Percentiles rank a stretch among this genome's conserved stretches.
Conservation (phyloP, 2,888 invertebrate species). For the Melinaea marsaeus region DNA sequence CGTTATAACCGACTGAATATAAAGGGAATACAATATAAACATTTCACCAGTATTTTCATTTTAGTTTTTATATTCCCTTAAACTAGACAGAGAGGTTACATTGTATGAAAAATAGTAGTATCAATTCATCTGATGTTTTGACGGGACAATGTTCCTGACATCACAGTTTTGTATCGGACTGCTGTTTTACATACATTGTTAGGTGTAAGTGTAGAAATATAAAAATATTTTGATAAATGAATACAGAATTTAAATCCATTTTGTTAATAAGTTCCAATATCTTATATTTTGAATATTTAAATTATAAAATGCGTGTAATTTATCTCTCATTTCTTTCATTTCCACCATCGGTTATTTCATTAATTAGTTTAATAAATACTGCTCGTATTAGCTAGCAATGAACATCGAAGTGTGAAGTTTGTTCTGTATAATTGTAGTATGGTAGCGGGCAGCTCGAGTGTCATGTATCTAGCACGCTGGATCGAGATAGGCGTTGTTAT, state of each 20-base stretch:
- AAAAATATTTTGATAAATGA: not conserved
- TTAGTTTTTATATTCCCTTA: conserved; percentile 36
- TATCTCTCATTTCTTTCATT: too few species aligned
- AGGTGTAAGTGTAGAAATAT: not conserved
- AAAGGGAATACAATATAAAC: conserved; percentile 2
- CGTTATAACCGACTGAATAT: too few species aligned
- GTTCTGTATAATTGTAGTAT: conserved; percentile 4
- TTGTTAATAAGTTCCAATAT: too few species aligned
- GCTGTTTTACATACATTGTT: conserved; percentile 24
- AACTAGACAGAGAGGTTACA: conserved; percentile 42
- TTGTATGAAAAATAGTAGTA: conserved; percentile 49
- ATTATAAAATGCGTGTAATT: too few species aligned
- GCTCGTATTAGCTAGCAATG: conserved; percentile 16
- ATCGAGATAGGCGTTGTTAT: conserved; percentile 42
- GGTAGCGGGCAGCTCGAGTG: conserved; percentile 28
- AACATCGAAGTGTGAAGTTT: conserved; percentile 3
- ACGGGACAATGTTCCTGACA: conserved; percentile 36
- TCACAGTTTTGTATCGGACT: conserved; percentile 1
- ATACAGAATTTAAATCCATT: not conserved
- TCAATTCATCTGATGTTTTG: conserved; percentile 41
- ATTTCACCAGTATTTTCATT: conserved; percentile 13
- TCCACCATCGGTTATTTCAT: too few species aligned
- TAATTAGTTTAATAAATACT: too few species aligned
- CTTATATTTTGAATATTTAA: too few species aligned
- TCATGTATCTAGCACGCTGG: conserved; percentile 42